Base-by-base conservation (phyloP, 2,888 invertebrate genomes). In the Tetragnatha montana region DNA sequence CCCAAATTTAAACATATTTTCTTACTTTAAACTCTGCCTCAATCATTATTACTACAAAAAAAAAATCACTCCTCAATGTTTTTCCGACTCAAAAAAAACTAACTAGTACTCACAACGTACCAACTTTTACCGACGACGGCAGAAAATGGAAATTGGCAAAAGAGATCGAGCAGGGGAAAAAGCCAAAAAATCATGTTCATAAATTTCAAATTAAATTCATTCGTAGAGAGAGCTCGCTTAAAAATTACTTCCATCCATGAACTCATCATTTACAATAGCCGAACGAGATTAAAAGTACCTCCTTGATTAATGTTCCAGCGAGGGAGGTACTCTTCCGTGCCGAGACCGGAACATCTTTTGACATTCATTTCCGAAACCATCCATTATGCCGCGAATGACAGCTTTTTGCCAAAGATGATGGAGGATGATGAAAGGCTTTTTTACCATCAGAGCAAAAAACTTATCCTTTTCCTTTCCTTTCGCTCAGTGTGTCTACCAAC, bases 351-450 rank as follows among this genome's bases (percentile, higher is more conserved):
- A 60, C 60, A 60, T 60, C 60, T 60, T 60, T 60, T 60, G 60
- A 60, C 60, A 60, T 78, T 73, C 86, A 80, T 70, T 86, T 80
- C 86, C 47, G 19, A 73, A 70, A 80, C 22, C 86, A 86, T 86
- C 86, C 79, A 86, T 86, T 79, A 73, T 86, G 73, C 22, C 19
- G 68, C 73, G 7, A 73, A 35, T 86, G 86, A 60, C 86, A 86
- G 47, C 79, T 86, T 71, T 73, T 79, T 80, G 60, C 51, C 51
- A 35, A 82, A 80, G 71, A 80, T 86, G 86, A 86, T 83, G 22
- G 82, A 83, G 35, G 74, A 83, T 83, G 82, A 83, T 86, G 79
- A 70, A 86, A 35, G 73, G 47, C 60, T 71, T 22, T 82, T 82
- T 82, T 73, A 14, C 60, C 60, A 60, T 60, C 60, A 60, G 17